Evolutionary conservation across 2,888 invertebrate genomes (phyloP), one percentile per base, ranked within the genome.

Genomic region (Papilio gigon): DNA sequence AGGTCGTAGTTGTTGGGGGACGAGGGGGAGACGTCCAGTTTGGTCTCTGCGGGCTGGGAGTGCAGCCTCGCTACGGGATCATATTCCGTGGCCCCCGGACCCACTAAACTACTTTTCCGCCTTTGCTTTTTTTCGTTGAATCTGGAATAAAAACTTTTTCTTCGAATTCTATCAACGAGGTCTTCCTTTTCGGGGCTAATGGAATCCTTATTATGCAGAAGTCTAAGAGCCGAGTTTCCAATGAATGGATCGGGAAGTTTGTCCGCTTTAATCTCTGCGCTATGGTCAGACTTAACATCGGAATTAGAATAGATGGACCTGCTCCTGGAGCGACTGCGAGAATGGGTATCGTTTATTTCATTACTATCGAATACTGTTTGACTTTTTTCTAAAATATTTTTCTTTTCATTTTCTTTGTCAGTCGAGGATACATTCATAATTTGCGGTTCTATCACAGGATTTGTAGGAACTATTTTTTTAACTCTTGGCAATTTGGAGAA

Each of bases 121-220:
- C 94, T 92, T 73, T 94, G 94, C 78, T 96, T 96, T 82, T 96
- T 95, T 80, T 97, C 97, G 82, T 98, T 97, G 83, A 98, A 98
- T 75, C 97, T 93, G 14, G 96, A 95, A 82, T 97, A 98, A 87
- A 97, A 98, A 84, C 97, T 97, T 84, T 97, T 97, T 37, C 98
- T 93, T 75, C 96, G 93, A 77, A 98, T 98, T 77, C 98, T 93
- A 80, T 98, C 98, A 64, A 95, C 95, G 50, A 98, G 95, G 70
- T 96, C 97, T 80, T 96, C 96, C 72, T 87, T 87, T 71, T 94
- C 92, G 12, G 92, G 91, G 12, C 90, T 85, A 35, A 84, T 84
- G 27, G 90, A 82, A 80, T 87, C 93, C 80, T 72, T 93, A 83
- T 78, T 93, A 78, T 84, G 92, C 73, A 77, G 86, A 77, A 79